Evolutionary conservation across 2,888 invertebrate genomes (phyloP), one percentile per base, ranked within the genome.

Genomic region (Heliconius ismenius): DNA sequence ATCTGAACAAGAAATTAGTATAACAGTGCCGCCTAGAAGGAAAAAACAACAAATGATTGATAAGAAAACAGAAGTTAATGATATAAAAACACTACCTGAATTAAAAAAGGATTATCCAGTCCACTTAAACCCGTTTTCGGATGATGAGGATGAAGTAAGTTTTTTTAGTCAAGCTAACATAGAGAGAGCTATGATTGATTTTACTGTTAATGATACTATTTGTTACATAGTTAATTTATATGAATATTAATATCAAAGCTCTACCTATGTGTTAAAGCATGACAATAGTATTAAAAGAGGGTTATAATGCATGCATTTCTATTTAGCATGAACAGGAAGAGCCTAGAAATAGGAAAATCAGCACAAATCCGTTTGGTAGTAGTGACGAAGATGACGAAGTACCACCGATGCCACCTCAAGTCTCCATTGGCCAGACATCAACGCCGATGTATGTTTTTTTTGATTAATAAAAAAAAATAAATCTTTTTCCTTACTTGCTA

Each of bases 121-220:
- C 81, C 95, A 97, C 85, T 93, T 98, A 80, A 98, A 98, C 94
- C 98, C 98, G 9, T 98, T 98, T 91, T 96, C 95, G 58, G 96
- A 96, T 82, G 97, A 97, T 39, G 95, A 95, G 64, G 92, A 91
- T 82, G 90, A 89, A 86, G 89, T 90, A 84, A 79, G 81, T 81
- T 24, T 36, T 28, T 10, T 24, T 26, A 63, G 11, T 43, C 9
- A 73, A 26, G 26, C 39, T 26, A 21, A 21, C 11, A 43, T 63
- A 63, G 43, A 43, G 3, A 62, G 43, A 62, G 70, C 58, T 70
- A 21, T 70, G 70, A 58, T 58, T 70, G 32, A n/a, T 24, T 4
- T n/a, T 4, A 11, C n/a, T 11, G 49, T 26, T 28, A 13, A 32
- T 1, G 7, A 70, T 21, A 18, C 11, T 54, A 10, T 54, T 26